Percentiles rank a stretch among this genome's conserved stretches.
Evolutionary conservation across 2,797 vertebrate species (phyloP).

Genomic region (Pipistrellus pygmaeus): DNA sequence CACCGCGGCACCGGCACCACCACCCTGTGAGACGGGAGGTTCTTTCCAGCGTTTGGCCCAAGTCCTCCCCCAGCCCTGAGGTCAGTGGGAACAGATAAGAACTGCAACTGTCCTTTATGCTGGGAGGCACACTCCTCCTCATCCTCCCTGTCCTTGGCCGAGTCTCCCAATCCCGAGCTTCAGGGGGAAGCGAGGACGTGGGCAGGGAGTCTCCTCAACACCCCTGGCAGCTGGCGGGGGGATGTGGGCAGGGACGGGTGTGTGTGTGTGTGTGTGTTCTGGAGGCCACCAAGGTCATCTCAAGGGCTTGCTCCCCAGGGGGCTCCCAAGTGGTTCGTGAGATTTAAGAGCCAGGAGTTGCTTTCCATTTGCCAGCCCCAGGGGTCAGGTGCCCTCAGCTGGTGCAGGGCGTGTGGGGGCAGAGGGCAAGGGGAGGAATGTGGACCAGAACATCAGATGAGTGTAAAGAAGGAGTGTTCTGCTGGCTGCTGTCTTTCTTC

Average conservation of each 20-base stretch:
- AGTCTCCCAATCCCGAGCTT: neutral
- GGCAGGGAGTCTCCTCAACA: neutral
- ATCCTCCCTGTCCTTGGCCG: neutral
- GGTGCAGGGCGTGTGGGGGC: neutral
- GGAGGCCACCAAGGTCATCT: neutral
- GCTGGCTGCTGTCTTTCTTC: slow-evolving; percentile 38
- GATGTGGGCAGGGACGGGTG: neutral
- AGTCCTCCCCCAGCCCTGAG: neutral
- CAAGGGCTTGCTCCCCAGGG: neutral
- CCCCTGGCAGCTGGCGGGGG: neutral
- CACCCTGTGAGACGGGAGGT: neutral
- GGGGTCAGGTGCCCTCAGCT: slow-evolving; percentile 45
- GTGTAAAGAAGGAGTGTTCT: neutral
- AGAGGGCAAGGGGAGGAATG: slow-evolving; percentile 57
- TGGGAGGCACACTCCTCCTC: neutral
- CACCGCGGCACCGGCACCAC: neutral
- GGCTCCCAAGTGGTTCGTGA: slow-evolving; percentile 42
- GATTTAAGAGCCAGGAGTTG: slow-evolving; percentile 39
- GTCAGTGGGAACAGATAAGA: neutral
- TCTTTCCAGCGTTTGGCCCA: neutral
- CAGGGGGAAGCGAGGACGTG: too few species aligned
- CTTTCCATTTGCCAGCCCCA: slow-evolving; percentile 61
- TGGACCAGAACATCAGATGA: slow-evolving; percentile 35
- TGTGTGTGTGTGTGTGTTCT: rapidly evolving
- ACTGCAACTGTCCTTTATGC: neutral